Base-by-base conservation (phyloP, 1,140 invertebrate species). In the Rhagoletis zephyria region DNA sequence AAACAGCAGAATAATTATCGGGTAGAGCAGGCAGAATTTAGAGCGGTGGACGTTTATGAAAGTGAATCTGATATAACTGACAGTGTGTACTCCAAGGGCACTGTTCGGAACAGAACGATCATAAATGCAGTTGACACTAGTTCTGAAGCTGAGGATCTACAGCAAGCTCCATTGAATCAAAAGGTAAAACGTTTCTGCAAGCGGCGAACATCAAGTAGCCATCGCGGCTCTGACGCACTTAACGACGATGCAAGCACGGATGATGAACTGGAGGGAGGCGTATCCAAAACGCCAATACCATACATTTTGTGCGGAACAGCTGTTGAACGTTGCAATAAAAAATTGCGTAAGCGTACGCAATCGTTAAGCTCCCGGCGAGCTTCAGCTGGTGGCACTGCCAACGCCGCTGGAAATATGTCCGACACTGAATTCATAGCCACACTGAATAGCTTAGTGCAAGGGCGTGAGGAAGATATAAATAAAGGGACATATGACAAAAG, bases 61-160 rank as follows among this genome's bases (percentile, higher is more conserved):
- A 92, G 91, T 85, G 91, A 92, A 89, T 93, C 92, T 6, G 91
- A 93, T 89, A 89, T 92, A 64, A 90, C 89, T 7, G 91, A 92
- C 60, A 90, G 90, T 63, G 89, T 93, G 3, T 93, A 92, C 51
- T 91, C 89, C 2, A 93, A 93, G 74, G 90, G 87, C 9, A 90
- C 89, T 51, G 86, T 90, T 3, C n/a, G 45, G 7, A 1, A 9
- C 4, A 81, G 64, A 63, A 88, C 70, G 30, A 77, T 89, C 12
- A 87, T 87, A 81, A 45, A 74, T 2, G 63, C 85, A 30, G 70
- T 87, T 12, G 67, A 87, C 42, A 88, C 87, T 16, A 88, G 88
- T 60, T 89, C 90, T 0, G 90, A 90, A 14, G 19, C 48, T 61
- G 86, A 89, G 56, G 87, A 88, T 12, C 61, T 85, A 0, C 87